Evolutionary conservation across 2,113 vertebrate genomes (phyloP), one percentile per base, ranked within the genome.

Genomic region (Podarcis muralis): DNA sequence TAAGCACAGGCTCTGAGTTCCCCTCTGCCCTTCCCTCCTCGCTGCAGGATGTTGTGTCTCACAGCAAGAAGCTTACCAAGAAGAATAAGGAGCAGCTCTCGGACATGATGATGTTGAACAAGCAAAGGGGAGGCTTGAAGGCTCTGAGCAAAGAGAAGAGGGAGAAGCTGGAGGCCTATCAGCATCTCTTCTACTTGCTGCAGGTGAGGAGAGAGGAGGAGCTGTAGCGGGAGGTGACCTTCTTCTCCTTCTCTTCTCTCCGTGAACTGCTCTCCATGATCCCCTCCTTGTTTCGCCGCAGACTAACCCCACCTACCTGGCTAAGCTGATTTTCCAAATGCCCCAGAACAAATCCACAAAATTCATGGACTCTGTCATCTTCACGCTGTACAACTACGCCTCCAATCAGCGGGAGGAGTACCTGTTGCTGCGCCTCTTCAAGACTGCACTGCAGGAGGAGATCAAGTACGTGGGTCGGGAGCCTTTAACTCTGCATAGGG

Each of bases 291-390:
- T 94, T 1, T 96, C 84, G 1, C 96, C 96, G 79, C 90, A 99
- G 99, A 99, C 99, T 83, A 99, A 99, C 92, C 99, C 99, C 12
- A 98, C 98, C 12, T 99, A 99, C 88, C 97, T 99, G 90, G 99
- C 99, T 89, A 99, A 99, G 97, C 97, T 99, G 93, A 99, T 99
- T 93, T 99, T 99, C 96, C 99, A 99, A 97, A 99, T 99, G 99
- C 99, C 99, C 13, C 99, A 99, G 95, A 99, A 99, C 94, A 99
- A 98, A 94, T 99, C 99, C 89, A 99, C 99, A 22, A 99, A 99
- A 94, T 99, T 99, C 95, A 99, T 99, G 99, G 99, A 99, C 95
- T 99, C 99, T 25, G 99, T 99, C 1, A 99, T 99, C 96, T 99
- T 99, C 96, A 99, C 99, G 0, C 96, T 99, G 12, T 99, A 99